Evolutionary conservation across 2,888 invertebrate genomes (phyloP), one percentile per base, ranked within the genome.

Genomic region (Tenthredo amoena): DNA sequence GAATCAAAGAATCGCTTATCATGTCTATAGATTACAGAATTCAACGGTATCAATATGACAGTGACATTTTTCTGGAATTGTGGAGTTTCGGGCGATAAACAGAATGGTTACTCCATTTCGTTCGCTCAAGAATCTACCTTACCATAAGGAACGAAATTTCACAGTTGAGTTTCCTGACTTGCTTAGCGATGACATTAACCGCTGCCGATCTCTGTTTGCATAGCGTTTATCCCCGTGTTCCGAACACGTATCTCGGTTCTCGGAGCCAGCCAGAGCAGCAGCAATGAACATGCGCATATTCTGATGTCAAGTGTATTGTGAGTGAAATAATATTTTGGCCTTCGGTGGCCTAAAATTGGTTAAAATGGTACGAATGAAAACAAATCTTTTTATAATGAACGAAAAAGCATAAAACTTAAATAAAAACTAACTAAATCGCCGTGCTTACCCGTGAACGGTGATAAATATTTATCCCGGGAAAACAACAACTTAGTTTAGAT

Each of bases 321-420:
- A 92, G 89, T 89, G 91, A 90, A 91, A 92, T 92, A 93, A 93
- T 93, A 93, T 93, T 93, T 93, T 93, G 93, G 93, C 91, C 93
- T 92, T 93, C 91, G 91, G 90, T 90, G 91, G 91, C 90, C 91
- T 89, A 89, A 91, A 92, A 91, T 91, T 91, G 88, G 87, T 90
- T 87, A 93, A 92, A 92, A 93, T 93, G 93, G 93, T 93, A 89
- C 86, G 88, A 74, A 26, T 62, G 62, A 62, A 71, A 50, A 37
- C 55, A 37, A 86, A 50, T 18, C 50, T n/a, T 5, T n/a, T 50
- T 18, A 9, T 43, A 50, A 50, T 5, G 5, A 4, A 50, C 3
- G n/a, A 50, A 4, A 50, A n/a, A 18, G 18, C 1, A 50, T 0
- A n/a, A 6, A 50, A 26, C 7, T 26, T 26, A 21, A 9, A 62